phyloP scores from a whole-genome alignment of 2,113 vertebrate genomes.

The Recurvirostra avosetta region DNA sequence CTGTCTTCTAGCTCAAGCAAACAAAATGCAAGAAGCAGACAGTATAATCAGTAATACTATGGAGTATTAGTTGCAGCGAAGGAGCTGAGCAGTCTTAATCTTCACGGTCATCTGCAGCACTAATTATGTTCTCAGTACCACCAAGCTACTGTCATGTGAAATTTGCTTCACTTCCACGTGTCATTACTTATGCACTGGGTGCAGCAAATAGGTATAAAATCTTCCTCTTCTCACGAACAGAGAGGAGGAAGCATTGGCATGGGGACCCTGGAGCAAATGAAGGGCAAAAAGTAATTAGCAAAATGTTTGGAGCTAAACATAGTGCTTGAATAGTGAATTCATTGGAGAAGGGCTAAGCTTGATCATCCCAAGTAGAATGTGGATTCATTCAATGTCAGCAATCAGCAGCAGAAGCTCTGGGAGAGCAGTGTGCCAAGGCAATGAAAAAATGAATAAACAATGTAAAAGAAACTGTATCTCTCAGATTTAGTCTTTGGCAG shows the following conservation, averaged over 20 bases:
- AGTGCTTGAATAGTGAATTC: neutral
- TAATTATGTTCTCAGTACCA: neutral
- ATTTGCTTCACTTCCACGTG: neutral
- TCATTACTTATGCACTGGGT: neutral
- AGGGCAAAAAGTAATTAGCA: neutral
- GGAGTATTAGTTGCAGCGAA: neutral
- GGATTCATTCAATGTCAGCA: neutral
- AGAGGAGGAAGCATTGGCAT: neutral
- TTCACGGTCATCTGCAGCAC: neutral
- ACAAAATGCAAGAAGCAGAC: neutral
- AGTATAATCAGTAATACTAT: neutral
- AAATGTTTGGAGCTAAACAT: neutral
- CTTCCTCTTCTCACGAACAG: neutral
- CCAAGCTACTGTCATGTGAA: neutral
- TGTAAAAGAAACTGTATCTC: neutral
- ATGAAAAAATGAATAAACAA: neutral
- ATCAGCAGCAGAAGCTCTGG: neutral
- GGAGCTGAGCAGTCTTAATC: neutral
- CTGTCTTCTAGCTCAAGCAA: neutral
- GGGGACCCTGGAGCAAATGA: neutral
- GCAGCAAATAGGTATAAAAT: neutral
- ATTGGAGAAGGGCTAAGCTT: neutral
- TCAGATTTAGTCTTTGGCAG: neutral
- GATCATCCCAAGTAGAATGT: neutral
- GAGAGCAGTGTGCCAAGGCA: neutral